Evolutionary conservation across 2,113 vertebrate species (phyloP), one percentile per base, ranked within the genome.

Genomic region (Proteles cristata): DNA sequence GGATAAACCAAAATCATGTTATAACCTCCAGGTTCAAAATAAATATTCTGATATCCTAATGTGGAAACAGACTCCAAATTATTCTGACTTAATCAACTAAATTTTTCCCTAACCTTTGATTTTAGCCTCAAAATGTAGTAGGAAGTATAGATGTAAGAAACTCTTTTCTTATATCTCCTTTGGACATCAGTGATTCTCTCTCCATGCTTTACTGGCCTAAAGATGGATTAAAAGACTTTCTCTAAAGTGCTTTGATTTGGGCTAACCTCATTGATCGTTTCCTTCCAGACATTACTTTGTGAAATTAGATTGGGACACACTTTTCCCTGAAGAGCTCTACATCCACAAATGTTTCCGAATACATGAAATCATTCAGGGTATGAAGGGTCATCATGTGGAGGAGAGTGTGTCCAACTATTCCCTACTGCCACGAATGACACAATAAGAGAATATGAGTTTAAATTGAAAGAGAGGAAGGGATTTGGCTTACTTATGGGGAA

Each of bases 271-370:
- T 19, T 86, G 97, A 97, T 96, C 93, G 74, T 92, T 95, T 97
- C 61, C 74, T 96, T 97, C 43, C 92, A 92, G 79, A 88, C 77
- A 95, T 85, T 90, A 77, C 85, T 95, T 95, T 87, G 93, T 93
- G 89, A 98, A 98, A 97, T 98, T 96, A 97, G 89, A 92, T 66
- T 90, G 98, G 93, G 96, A 88, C 79, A 68, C 19, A 3, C n/a
- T 81, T 90, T 92, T 90, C 96, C 80, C 94, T 97, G 92, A 98
- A 98, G 96, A 93, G 93, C 89, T 94, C 83, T 97, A 81, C 79
- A 93, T 87, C 45, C 90, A 93, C 83, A 76, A 43, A 92, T 97
- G 96, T 97, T 98, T 93, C 92, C 31, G 5, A 96, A 92, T 95
- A 87, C 73, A 80, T 85, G 87, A 95, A 95, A 94, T 92, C 93